Conservation (phyloP, 1,140 invertebrate genomes). For the Himalopsyche phryganea region DNA sequence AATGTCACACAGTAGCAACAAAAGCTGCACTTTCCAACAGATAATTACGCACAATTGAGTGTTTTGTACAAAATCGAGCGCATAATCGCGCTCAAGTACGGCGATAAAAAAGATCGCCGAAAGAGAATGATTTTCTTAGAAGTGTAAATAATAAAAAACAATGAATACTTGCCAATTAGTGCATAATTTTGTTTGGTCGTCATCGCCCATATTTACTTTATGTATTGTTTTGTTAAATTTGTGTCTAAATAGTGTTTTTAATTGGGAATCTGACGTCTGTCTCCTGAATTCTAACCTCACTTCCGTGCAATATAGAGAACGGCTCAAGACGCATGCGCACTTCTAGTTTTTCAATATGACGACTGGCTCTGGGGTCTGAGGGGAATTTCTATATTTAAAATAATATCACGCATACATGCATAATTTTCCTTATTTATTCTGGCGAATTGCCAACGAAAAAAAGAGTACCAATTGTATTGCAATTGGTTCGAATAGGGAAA, state of each 20-base stretch:
- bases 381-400: constrained; percentile 17
- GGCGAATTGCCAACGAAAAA: constrained; percentile 14
- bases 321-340: constrained; percentile 4
- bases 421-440: constrained; percentile 5
- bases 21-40: too few relatives aligned
- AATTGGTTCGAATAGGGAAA: neutral
- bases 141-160: neutral
- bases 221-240: constrained; percentile 8
- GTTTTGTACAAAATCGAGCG: too few relatives aligned
- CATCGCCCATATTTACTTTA: constrained; percentile 17
- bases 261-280: constrained; percentile 22
- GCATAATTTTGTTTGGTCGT: constrained; percentile 15
- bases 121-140: too few relatives aligned
- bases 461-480: constrained; percentile 13
- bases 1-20: too few relatives aligned
- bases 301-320: neutral
- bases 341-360: neutral
- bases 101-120: too few relatives aligned
- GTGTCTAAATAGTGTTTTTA: constrained; percentile 16
- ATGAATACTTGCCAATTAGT: constrained; percentile 21
- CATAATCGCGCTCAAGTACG: too few relatives aligned
- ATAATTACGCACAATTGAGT: too few relatives aligned
- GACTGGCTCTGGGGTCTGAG: neutral
- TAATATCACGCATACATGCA: neutral
- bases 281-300: constrained; percentile 16